Evolutionary conservation across 2,888 invertebrate species (phyloP).

Genomic region (Epistrophella euchroma): DNA sequence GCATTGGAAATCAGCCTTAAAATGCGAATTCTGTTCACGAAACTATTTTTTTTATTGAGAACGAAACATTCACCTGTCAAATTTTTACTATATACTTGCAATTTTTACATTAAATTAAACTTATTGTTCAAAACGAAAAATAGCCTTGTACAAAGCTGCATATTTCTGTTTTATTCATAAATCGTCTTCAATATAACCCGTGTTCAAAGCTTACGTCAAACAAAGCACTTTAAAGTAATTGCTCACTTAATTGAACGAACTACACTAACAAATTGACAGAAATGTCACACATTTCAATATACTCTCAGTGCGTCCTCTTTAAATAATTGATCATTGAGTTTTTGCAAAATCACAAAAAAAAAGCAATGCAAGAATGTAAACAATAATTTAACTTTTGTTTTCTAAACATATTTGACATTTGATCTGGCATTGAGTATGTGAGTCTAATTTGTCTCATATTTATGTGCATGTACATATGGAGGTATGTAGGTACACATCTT

Average conservation of each 20-base stretch:
- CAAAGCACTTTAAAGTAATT: conserved; percentile 28
- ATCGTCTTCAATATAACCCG: background rate
- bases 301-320: conserved; percentile 14
- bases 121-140: background rate
- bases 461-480: background rate
- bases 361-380: conserved; percentile 29
- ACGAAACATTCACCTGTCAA: too few relatives aligned
- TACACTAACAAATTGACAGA: conserved; percentile 20
- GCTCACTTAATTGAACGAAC: conserved; percentile 14
- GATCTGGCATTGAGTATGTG: conserved; percentile 59
- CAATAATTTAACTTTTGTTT: conserved; percentile 48
- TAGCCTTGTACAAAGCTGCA: background rate
- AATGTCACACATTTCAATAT: conserved; percentile 23
- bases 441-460: background rate
- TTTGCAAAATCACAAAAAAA: conserved; percentile 46
- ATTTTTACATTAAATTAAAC: background rate
- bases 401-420: conserved; percentile 74
- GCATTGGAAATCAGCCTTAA: too few relatives aligned
- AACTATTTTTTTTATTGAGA: too few relatives aligned
- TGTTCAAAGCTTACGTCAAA: conserved; percentile 27
- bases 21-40: too few relatives aligned
- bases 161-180: background rate
- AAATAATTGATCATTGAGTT: conserved; percentile 50
- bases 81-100: too few relatives aligned
- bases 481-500: background rate